Conservation (phyloP, 1,140 invertebrate species). For the Pseudomyrmex sp. region DNA sequence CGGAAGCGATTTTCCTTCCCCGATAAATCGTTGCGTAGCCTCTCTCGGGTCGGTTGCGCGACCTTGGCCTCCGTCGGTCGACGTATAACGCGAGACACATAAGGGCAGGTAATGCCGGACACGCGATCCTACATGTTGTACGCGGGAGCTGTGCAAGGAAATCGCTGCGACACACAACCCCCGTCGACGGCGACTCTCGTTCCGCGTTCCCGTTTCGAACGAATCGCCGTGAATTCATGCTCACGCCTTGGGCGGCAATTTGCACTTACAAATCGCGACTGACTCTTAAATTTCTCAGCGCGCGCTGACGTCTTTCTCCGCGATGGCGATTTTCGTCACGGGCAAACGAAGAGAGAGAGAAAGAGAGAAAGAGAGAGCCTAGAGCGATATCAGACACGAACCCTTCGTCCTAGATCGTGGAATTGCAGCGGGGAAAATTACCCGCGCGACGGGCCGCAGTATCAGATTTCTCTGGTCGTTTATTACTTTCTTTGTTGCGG, state of each 20-base stretch:
- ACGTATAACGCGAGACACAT: conserved; percentile 66
- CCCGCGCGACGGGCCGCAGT: conserved; percentile 22
- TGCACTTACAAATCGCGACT: conserved; percentile 59
- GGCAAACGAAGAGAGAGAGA: background rate
- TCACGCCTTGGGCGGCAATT: conserved; percentile 42
- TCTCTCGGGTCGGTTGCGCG: conserved; percentile 23
- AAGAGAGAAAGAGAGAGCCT: no score
- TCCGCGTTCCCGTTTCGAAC: conserved; percentile 56
- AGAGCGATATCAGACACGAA: conserved; percentile 58
- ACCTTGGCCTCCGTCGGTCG: conserved; percentile 69
- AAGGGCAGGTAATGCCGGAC: conserved; percentile 58
- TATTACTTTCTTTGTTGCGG: conserved; percentile 14
- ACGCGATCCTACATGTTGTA: conserved; percentile 69
- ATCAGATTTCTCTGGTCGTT: conserved; percentile 27
- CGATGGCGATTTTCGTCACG: conserved; percentile 41
- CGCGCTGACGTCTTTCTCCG: conserved; percentile 28
- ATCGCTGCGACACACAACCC: conserved; percentile 67
- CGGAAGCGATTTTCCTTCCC: background rate
- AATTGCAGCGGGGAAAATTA: conserved; percentile 38
- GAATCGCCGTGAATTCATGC: conserved; percentile 43
- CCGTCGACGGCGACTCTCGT: conserved; percentile 31
- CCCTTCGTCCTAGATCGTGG: conserved; percentile 43
- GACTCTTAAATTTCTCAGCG: conserved; percentile 54
- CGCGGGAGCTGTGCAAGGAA: conserved; percentile 58
- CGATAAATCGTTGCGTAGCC: conserved; percentile 31